These are phyloP conservation scores for Abrostola tripartita DNA, from an alignment of 2,888 invertebrate species.

Conservation along the genomic window DNA sequence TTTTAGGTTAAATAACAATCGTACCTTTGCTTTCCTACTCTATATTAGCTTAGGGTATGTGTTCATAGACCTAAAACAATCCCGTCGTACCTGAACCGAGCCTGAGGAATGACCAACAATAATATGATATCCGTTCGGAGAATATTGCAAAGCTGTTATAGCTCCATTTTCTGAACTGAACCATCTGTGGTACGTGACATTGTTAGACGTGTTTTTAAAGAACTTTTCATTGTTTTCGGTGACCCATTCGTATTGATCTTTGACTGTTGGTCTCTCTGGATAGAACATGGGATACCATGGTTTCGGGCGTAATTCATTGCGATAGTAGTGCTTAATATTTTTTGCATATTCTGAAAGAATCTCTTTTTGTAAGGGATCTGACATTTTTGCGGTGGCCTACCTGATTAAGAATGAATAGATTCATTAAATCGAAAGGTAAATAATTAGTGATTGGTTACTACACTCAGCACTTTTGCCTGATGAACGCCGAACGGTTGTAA, in stretches of 20 bases:
- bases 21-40: conserved; percentile 17
- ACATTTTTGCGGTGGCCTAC: conserved; percentile 46
- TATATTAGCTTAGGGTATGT: conserved; percentile 26
- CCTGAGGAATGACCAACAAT: conserved; percentile 84
- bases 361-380: conserved; percentile 44
- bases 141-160: conserved; percentile 77
- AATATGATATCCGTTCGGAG: conserved; percentile 78
- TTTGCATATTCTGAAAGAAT: conserved; percentile 65
- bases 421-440: not conserved
- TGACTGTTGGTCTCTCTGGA: conserved; percentile 51
- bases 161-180: conserved; percentile 72
- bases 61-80: conserved; percentile 39
- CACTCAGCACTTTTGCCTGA: too few species aligned
- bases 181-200: conserved; percentile 73
- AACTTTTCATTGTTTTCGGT: conserved; percentile 68
- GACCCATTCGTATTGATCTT: conserved; percentile 64
- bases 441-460: too few species aligned
- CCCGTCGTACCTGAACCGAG: conserved; percentile 79
- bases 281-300: conserved; percentile 78
- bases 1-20: conserved; percentile 25
- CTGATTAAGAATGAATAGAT: conserved; percentile 32
- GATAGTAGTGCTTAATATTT: conserved; percentile 62
- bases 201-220: conserved; percentile 69
- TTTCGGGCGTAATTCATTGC: conserved; percentile 64
- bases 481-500: too few species aligned